Evolutionary conservation across 2,888 invertebrate genomes (phyloP).

Genomic region (Monopis laevigella): DNA sequence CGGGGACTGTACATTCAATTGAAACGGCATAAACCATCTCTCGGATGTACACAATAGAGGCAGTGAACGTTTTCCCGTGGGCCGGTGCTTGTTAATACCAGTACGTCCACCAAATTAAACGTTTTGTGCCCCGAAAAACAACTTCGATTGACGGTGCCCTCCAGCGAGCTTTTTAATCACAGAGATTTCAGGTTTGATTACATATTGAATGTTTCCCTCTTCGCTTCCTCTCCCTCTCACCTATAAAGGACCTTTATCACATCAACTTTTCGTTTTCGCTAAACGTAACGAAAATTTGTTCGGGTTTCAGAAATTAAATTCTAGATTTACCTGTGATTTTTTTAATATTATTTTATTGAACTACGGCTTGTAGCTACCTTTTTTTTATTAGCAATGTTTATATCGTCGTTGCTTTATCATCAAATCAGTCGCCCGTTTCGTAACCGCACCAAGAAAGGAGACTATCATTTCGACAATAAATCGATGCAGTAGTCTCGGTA

Average conservation of each 20-base stretch:
- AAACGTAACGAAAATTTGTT: no score
- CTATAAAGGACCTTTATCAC: neutral
- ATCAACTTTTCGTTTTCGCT: no score
- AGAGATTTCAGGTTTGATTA: slow-evolving; percentile 10
- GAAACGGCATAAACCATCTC: slow-evolving; percentile 26
- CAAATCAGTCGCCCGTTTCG: no score
- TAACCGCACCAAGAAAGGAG: no score
- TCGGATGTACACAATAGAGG: neutral
- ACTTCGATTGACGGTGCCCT: slow-evolving; percentile 16
- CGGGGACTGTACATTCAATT: slow-evolving; percentile 20
- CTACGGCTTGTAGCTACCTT: no score
- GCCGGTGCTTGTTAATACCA: slow-evolving; percentile 22
- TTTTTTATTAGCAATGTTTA: no score
- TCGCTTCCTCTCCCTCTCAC: slow-evolving; percentile 1
- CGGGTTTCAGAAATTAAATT: no score
- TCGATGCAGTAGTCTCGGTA: no score
- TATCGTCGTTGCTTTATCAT: no score
- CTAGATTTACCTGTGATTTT: no score
- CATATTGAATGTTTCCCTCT: slow-evolving; percentile 9
- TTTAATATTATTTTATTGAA: no score
- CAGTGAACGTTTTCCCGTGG: slow-evolving; percentile 1
- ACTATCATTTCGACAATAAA: no score
- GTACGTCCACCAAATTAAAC: slow-evolving; percentile 29
- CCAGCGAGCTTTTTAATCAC: slow-evolving; percentile 20
- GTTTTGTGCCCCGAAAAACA: slow-evolving; percentile 26